Evolutionary conservation across 2,113 vertebrate species (phyloP), one percentile per base, ranked within the genome.

Genomic region (Caranx ignobilis): DNA sequence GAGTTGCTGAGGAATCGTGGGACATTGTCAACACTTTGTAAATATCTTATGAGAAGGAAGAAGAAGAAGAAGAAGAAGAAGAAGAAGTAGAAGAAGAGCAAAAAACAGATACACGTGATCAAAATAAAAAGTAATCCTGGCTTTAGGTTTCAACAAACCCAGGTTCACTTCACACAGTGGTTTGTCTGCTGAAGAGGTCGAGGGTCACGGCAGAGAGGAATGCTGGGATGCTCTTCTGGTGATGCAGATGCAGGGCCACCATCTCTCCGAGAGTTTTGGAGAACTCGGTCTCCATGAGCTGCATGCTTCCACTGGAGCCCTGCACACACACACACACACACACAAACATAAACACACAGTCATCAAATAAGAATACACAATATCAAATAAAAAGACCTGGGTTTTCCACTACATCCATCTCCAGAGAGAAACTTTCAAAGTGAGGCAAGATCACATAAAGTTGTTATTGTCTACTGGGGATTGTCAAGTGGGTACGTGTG

Each of bases 141-240:
- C 55, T 1, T 19, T 2, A 1, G 12, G 60, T 8, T 6, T 6
- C 12, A 15, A 18, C 57, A 1, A n/a, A 34, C 1, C 0, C 3
- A 31, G 37, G 19, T 45, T 43, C 15, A n/a, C 26, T 50, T 93
- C 95, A 99, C 67, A 94, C 43, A 0, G 94, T 69, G 57, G 98
- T 99, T 89, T 99, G 97, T 47, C 97, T 96, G 90, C 97, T 97
- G 91, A 99, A 99, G 89, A 99, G 97, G 80, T 99, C 98, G 0
- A 99, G 96, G 19, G 98, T 99, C 91, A 99, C 94, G 0, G 98
- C 95, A 0, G 98, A 97, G 85, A 99, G 97, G 95, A 99, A 99
- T 9, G 96, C 97, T 0, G 98, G 98, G 88, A 99, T 97, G 95
- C 98, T 99, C 94, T 98, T 97, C 93, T 99, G 98, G 59, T 89